Evolutionary conservation across 2,797 vertebrate species (phyloP), one percentile per base, ranked within the genome.

Genomic region (Notoglanidium macrostoma): DNA sequence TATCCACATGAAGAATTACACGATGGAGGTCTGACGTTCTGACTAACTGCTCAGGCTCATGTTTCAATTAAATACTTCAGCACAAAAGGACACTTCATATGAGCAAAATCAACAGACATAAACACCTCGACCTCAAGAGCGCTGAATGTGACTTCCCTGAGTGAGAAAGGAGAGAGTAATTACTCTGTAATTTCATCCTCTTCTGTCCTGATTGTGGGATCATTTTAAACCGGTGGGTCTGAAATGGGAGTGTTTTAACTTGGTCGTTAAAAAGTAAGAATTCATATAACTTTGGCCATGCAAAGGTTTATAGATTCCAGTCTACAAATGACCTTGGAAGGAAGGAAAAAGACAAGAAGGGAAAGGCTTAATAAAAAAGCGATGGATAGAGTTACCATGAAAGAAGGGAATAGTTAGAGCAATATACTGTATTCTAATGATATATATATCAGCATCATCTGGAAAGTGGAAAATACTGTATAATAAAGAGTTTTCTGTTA

Each of bases 231-330:
- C 93, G 92, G 91, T 91, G 90, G 87, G 92, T 89, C 90, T 91
- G 92, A 95, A 94, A 96, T 95, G 93, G 93, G 90, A 94, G 94
- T 93, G 93, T 95, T 95, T 94, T 94, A 95, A 94, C 93, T 93
- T 91, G 90, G 92, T 92, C 90, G 91, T 96, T 95, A 96, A 96
- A 95, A 95, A 94, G 92, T 92, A 95, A 94, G 95, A 96, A 96
- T 96, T 95, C 95, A 95, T 95, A 96, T 96, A 95, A 96, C 94
- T 95, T 95, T 95, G 92, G 93, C 93, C 92, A 94, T 93, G 95
- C 92, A 93, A 92, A 94, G 92, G 93, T 96, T 96, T 95, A 96
- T 96, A 94, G 95, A 94, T 96, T 95, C 93, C 93, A 95, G 93
- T 93, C 95, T 94, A 94, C 88, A 90, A 88, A 94, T 93, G 95